Percentiles rank a stretch among this genome's conserved stretches.
These are phyloP conservation scores for Parotia lawesii DNA, from an alignment of 2,113 vertebrate genomes.

Conservation along the genomic window DNA sequence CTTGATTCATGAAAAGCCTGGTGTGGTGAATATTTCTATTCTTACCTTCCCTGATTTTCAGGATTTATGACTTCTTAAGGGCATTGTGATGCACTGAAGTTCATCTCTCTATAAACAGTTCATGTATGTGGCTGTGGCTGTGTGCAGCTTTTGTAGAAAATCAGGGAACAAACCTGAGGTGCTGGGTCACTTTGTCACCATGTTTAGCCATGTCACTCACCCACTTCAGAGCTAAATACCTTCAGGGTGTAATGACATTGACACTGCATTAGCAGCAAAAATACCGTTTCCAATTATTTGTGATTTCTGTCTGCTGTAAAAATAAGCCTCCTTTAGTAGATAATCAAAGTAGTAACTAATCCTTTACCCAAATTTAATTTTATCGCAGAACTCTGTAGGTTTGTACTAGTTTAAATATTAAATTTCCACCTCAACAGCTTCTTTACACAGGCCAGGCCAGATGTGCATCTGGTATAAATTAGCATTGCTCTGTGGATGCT, in stretches of 20 bases:
- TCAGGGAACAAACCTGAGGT: neutral
- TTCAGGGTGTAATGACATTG: neutral
- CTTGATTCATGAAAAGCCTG: neutral
- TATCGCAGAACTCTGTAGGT: neutral
- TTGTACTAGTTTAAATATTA: conserved; percentile 6
- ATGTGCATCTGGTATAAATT: conserved; percentile 38
- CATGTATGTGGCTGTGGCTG: neutral
- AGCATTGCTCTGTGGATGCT: neutral
- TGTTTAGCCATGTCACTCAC: neutral
- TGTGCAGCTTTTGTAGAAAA: neutral
- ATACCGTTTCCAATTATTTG: neutral
- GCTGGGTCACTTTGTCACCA: neutral
- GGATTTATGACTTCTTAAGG: neutral
- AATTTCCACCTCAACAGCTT: neutral
- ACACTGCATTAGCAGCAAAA: neutral
- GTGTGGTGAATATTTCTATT: neutral
- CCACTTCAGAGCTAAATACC: neutral
- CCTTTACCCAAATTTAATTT: neutral
- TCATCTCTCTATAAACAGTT: neutral
- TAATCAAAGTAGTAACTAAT: neutral
- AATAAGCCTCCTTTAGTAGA: neutral
- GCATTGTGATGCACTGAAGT: neutral
- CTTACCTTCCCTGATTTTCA: neutral
- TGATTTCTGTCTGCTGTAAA: neutral
- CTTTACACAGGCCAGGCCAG: neutral